Conservation (phyloP, 2,797 vertebrate genomes). For the Melopsittacus undulatus region DNA sequence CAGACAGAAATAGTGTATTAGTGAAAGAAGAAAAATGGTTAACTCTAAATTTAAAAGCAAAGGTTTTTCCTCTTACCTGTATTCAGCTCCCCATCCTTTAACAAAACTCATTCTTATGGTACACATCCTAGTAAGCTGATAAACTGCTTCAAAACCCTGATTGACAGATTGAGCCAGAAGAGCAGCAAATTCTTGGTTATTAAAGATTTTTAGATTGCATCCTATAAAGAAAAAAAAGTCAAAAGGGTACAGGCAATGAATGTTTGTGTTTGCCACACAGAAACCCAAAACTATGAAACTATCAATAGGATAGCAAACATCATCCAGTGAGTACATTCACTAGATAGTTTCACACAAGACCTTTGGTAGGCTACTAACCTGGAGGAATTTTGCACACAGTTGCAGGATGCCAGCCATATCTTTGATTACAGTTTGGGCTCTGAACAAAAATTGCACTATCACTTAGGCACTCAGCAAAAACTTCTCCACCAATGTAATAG, state of each 20-base stretch:
- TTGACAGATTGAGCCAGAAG: slow-evolving; percentile 97
- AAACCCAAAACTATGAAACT: background rate
- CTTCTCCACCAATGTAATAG: slow-evolving; percentile 97
- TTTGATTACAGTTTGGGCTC: slow-evolving; percentile 98
- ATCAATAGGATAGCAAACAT: background rate
- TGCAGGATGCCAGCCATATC: slow-evolving; percentile 97
- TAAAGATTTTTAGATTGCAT: slow-evolving; percentile 97
- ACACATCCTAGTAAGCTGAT: slow-evolving; percentile 97
- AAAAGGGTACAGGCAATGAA: background rate
- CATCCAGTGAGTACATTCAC: background rate
- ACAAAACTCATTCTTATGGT: slow-evolving; percentile 99
- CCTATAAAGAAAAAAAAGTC: slow-evolving; percentile 72
- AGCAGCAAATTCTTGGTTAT: slow-evolving; percentile 98
- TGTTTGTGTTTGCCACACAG: background rate
- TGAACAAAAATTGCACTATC: slow-evolving; percentile 98
- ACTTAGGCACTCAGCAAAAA: slow-evolving; percentile 97
- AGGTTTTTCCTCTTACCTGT: slow-evolving; percentile 80
- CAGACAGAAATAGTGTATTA: background rate
- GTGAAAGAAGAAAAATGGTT: background rate
- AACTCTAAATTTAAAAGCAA: background rate
- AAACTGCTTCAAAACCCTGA: slow-evolving; percentile 98
- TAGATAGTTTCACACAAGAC: background rate
- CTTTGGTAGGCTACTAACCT: slow-evolving; percentile 77
- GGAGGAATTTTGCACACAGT: slow-evolving; percentile 98
- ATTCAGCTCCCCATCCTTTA: slow-evolving; percentile 98